A percentile compares a stretch with the other conserved stretches of the same genome.
phyloP scores from a whole-genome alignment of 2,113 vertebrate species.

The Morone chrysops region DNA sequence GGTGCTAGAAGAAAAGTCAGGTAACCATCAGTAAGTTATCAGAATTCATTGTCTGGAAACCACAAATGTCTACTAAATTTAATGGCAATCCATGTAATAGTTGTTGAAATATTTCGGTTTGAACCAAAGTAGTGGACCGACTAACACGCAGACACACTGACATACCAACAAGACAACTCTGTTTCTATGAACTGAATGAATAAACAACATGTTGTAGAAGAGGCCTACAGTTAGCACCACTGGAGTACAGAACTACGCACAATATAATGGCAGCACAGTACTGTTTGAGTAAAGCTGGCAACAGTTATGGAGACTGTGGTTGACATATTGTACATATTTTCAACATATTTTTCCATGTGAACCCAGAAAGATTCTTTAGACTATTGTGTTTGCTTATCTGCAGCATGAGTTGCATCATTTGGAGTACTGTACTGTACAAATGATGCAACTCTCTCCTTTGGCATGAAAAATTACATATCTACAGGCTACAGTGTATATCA shows the following conservation, averaged over 20 bases:
- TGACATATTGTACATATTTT: conserved; percentile 34
- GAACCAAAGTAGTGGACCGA: not conserved
- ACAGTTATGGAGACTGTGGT: not conserved
- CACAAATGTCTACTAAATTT: not conserved
- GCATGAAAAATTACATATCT: conserved; percentile 52
- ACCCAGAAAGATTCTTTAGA: conserved; percentile 40
- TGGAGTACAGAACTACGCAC: conserved; percentile 1
- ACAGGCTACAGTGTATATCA: conserved; percentile 19
- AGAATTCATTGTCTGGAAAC: not conserved
- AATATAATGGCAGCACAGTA: conserved; percentile 13
- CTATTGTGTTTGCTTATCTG: conserved; percentile 67
- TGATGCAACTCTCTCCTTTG: conserved; percentile 64
- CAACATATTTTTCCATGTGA: conserved; percentile 22
- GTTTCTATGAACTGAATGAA: conserved; percentile 20
- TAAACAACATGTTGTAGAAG: conserved; percentile 5
- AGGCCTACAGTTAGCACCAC: not conserved
- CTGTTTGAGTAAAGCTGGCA: conserved; percentile 8
- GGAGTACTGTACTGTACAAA: conserved; percentile 15
- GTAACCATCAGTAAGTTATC: not conserved
- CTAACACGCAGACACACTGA: not conserved
- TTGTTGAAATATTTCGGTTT: conserved; percentile 7
- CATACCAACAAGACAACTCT: conserved; percentile 2
- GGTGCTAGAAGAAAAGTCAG: not conserved
- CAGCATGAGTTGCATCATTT: conserved; percentile 63
- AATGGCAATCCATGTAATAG: not conserved